Conservation (phyloP, 2,113 vertebrate species). For the Nibea albiflora region DNA sequence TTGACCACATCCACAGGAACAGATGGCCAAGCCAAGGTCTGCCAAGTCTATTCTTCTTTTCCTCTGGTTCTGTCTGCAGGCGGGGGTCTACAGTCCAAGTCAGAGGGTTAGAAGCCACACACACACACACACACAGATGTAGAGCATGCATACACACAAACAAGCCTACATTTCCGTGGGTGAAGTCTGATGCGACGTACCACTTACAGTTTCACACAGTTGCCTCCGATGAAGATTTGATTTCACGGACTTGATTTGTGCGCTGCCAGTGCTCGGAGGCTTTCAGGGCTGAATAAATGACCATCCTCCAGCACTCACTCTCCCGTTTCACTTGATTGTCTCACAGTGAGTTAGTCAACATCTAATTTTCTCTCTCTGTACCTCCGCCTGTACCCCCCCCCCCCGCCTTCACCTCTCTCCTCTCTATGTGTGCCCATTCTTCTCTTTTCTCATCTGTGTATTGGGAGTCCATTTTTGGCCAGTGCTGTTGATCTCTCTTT, state of each 20-base stretch:
- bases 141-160: constrained; percentile 26
- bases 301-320: constrained; percentile 36
- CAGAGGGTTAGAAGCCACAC: constrained; percentile 7
- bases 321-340: constrained; percentile 51
- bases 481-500: constrained; percentile 33
- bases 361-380: constrained; percentile 32
- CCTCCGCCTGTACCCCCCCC: background rate
- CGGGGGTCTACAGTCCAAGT: constrained; percentile 18
- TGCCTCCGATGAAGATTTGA: constrained; percentile 59
- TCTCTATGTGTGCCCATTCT: constrained; percentile 16
- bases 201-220: constrained; percentile 38
- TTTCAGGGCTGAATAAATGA: constrained; percentile 55
- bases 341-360: constrained; percentile 41
- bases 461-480: constrained; percentile 50
- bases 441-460: constrained; percentile 50
- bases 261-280: constrained; percentile 36
- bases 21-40: constrained; percentile 73
- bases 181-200: constrained; percentile 36
- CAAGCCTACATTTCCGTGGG: constrained; percentile 22
- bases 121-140: constrained; percentile 25
- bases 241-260: constrained; percentile 60
- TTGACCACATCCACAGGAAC: constrained; percentile 71
- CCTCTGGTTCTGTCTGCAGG: constrained; percentile 46
- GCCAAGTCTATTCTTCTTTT: constrained; percentile 71
- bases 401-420: background rate